phyloP scores from a whole-genome alignment of 64 coral and sea anemone species.

The Astreopora myriophthalma region DNA sequence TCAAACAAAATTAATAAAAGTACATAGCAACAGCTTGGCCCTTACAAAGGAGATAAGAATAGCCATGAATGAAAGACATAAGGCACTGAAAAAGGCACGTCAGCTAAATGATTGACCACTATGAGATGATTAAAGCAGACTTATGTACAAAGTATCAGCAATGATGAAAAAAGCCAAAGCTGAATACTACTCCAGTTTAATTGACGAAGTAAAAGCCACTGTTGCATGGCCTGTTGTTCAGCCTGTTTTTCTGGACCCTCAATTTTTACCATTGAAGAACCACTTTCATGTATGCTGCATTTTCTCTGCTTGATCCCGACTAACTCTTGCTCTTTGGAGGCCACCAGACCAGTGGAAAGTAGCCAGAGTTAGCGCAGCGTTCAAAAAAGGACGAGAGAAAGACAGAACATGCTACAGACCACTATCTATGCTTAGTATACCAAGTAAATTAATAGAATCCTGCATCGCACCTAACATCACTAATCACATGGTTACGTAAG shows the following conservation, averaged over 20 bases:
- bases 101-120: neutral
- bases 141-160: slow-evolving; percentile 6
- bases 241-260: no score
- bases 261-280: no score
- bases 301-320: no score
- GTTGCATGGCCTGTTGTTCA: no score
- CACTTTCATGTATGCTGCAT: no score
- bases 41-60: slow-evolving; percentile 6
- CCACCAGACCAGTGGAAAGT: slow-evolving; percentile 43
- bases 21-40: neutral
- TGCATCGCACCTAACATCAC: neutral
- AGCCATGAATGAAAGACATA: neutral
- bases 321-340: slow-evolving; percentile 9
- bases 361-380: slow-evolving; percentile 7
- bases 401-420: slow-evolving; percentile 32
- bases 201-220: neutral
- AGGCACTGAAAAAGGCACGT: neutral
- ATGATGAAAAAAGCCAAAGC: slow-evolving; percentile 3
- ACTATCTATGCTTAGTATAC: neutral
- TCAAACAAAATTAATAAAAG: slow-evolving; percentile 19
- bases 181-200: slow-evolving; percentile 3
- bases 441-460: neutral
- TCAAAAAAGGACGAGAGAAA: slow-evolving; percentile 15
- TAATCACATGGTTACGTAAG: neutral
- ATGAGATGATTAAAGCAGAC: neutral